Evolutionary conservation across 2,113 vertebrate species (phyloP).

Genomic region (Seriola rivoliana): DNA sequence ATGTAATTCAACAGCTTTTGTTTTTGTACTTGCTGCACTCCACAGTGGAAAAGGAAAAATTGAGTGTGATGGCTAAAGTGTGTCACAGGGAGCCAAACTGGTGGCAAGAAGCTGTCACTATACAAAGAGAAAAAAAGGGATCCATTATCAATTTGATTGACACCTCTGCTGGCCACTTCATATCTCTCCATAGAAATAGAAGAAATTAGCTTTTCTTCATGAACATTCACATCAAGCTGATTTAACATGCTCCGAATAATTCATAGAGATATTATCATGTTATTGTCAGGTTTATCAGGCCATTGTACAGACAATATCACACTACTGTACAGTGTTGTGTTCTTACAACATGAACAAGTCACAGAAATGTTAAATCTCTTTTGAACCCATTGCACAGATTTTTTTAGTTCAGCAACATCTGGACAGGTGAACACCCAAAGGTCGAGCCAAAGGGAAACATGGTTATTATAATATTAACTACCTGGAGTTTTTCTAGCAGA

Average conservation of each 20-base stretch:
- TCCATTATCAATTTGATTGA: constrained; percentile 9
- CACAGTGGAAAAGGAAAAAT: not conserved
- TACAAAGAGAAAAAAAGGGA: not conserved
- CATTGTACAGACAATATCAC: not conserved
- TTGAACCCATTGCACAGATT: not conserved
- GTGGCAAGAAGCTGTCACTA: not conserved
- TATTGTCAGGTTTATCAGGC: not conserved
- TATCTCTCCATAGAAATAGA: not conserved
- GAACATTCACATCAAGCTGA: not conserved
- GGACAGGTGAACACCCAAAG: constrained; percentile 20
- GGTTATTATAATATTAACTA: constrained; percentile 16
- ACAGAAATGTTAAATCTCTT: not conserved
- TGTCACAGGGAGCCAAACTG: constrained; percentile 20
- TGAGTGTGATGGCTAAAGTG: constrained; percentile 7
- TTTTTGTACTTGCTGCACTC: not conserved
- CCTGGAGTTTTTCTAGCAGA: not conserved
- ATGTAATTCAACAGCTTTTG: not conserved
- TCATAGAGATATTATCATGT: not conserved
- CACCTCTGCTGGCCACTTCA: not conserved
- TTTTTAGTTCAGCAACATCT: not conserved
- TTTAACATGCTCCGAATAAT: not conserved
- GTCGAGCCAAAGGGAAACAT: not conserved
- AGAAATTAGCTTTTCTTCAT: not conserved
- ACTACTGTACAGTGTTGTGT: too few relatives aligned
- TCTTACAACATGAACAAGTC: not conserved